These are phyloP conservation scores for Entomobrya proxima DNA, from an alignment of 2,888 invertebrate genomes.

Conservation along the genomic window DNA sequence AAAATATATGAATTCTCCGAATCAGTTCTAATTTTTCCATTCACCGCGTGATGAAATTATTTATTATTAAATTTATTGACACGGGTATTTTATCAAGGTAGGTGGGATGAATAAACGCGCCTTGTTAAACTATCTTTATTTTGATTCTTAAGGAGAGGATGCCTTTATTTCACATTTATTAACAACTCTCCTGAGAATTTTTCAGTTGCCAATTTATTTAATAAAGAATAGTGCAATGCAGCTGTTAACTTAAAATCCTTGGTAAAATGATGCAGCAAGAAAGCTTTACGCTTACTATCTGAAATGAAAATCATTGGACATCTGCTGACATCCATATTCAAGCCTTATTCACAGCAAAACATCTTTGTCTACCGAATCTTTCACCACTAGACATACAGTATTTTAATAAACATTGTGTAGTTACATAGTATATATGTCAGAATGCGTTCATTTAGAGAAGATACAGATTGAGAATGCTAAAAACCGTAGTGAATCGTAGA, in stretches of 20 bases:
- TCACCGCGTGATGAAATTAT: not conserved
- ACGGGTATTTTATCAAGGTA: slow-evolving; percentile 13
- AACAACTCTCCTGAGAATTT: slow-evolving; percentile 22
- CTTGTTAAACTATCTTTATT: not conserved
- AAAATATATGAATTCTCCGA: not conserved
- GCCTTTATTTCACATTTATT: not conserved
- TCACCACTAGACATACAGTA: no score
- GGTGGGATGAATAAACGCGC: slow-evolving; percentile 22
- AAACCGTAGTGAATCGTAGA: no score
- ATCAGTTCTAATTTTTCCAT: slow-evolving; percentile 10
- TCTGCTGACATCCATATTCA: not conserved
- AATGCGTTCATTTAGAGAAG: no score
- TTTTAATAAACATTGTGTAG: no score
- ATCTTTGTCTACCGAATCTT: no score
- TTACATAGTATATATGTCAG: no score
- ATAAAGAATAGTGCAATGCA: not conserved
- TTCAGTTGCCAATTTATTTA: not conserved
- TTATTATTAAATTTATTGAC: slow-evolving; percentile 24
- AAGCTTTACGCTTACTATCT: no score
- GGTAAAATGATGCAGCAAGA: no score
- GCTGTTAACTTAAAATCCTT: not conserved
- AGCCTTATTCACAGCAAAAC: no score
- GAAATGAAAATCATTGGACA: not conserved
- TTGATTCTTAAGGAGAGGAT: no score
- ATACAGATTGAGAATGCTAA: no score